These are phyloP conservation scores for Aspiorhynchus laticeps DNA, from an alignment of 2,113 vertebrate species.

Conservation along the genomic window DNA sequence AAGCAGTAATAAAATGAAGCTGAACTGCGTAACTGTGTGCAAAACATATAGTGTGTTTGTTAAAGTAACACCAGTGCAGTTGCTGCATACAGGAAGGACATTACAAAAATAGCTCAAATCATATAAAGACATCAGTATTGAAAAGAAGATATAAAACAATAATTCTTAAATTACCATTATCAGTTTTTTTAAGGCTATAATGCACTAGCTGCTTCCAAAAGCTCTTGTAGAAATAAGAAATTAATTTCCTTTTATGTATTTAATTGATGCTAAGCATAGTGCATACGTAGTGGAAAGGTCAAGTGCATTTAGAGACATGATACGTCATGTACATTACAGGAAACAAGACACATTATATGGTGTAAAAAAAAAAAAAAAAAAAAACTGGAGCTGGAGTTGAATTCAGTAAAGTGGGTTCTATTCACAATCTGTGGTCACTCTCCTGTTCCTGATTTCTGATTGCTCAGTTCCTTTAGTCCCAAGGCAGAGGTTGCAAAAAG, in stretches of 20 bases:
- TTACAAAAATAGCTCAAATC: constrained; percentile 11
- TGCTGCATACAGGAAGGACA: neutral
- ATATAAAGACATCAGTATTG: neutral
- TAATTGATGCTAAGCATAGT: neutral
- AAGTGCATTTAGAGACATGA: neutral
- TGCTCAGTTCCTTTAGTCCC: constrained; percentile 63
- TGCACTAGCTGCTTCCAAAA: constrained; percentile 42
- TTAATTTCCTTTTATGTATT: neutral
- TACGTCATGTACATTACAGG: neutral
- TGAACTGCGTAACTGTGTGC: neutral
- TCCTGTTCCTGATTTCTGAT: neutral
- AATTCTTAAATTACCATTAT: constrained; percentile 48
- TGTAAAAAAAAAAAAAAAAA: neutral
- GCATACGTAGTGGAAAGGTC: neutral
- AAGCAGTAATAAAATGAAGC: neutral
- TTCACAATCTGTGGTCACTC: constrained; percentile 37
- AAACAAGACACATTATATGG: neutral
- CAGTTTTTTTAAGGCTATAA: constrained; percentile 67
- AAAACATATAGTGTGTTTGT: neutral
- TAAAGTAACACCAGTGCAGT: neutral
- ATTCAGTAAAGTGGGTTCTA: constrained; percentile 47
- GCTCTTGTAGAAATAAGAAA: neutral
- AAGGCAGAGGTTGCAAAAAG: constrained; percentile 80
- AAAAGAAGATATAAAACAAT: constrained; percentile 30
- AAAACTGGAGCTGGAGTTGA: neutral